Base-by-base conservation (phyloP, 2,888 invertebrate genomes). In the Dione vanillae region DNA sequence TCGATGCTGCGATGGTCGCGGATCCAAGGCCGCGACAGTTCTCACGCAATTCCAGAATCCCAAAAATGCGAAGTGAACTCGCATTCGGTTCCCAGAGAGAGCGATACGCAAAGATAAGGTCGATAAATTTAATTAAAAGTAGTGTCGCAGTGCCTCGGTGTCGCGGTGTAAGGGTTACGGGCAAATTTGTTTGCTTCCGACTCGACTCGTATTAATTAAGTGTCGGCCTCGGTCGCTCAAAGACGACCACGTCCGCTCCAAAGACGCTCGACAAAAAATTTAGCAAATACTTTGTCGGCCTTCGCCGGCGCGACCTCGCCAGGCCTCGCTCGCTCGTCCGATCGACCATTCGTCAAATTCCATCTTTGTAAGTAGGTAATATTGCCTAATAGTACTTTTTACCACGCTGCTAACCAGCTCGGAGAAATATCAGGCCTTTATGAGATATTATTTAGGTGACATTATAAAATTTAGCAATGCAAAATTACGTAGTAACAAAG, bases 121-220 rank as follows among this genome's bases (percentile, higher is more conserved):
- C 87, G 89, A 91, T 92, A 90, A 90, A 91, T 92, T 91, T 90
- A 92, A 91, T 92, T 87, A 91, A 91, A 88, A 80, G 75, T 75
- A 75, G 74, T 77, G 84, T 88, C 84, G 83, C 82, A 72, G 76
- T 81, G 80, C n/a, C n/a, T n/a, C n/a, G n/a, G n/a, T n/a, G n/a
- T n/a, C 84, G 83, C 82, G 72, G 76, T 81, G 80, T 78, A 72
- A 70, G 75, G 74, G 73, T 72, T 69, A 67, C 78, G 75, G 78
- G 87, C 87, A 87, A 90, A 91, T 91, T 89, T 86, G 91, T 89
- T 88, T 82, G 85, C 81, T 81, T 79, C 83, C 78, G 83, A 85
- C 81, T 65, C 69, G 51, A 45, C 67, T 82, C 79, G 87, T 80
- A 89, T 85, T 88, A 89, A 90, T 90, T 86, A 89, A 89, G 89